Base-by-base conservation (phyloP, 2,888 invertebrate species). In the Anthoptus insignis region DNA sequence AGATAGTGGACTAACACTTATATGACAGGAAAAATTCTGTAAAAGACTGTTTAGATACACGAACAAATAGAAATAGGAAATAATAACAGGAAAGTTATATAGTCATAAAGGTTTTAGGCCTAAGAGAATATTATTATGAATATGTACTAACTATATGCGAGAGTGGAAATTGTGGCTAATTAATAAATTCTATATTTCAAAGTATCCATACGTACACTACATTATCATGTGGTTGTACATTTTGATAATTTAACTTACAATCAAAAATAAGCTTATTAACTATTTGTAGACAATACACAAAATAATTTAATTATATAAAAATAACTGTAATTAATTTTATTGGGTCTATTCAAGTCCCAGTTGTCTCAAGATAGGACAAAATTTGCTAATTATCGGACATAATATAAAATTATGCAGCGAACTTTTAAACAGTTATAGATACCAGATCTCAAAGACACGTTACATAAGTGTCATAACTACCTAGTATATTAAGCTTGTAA, bases 81-180 rank as follows among this genome's bases (percentile, higher is more conserved):
- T 74, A 77, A 73, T 75, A 74, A 84, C 80, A 86, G 76, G 86
- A 87, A 83, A 85, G 77, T 80, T 82, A 78, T 66, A 78, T 77
- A 64, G 76, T 80, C 78, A 74, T 78, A 79, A 82, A 86, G 84
- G 74, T 77, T 81, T 82, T 83, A 79, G 80, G 71, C 78, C 80
- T 85, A 84, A 76, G 79, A 75, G 76, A 14, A 78, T 80, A 80
- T 75, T 78, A 27, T 74, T 79, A 83, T 79, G 78, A 82, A 79
- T 76, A 82, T 80, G 72, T 86, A 81, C 76, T 89, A 89, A 81
- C 86, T 90, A 89, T 82, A 78, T 81, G 83, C 85, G 81, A 86
- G 82, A 84, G 73, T 80, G 77, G 74, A 82, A 82, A 84, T 76
- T 76, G 81, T 82, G 79, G 78, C 71, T 80, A 81, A 75, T 73